Conservation (phyloP, 2,113 vertebrate genomes). For the Rafetus swinhoei region DNA sequence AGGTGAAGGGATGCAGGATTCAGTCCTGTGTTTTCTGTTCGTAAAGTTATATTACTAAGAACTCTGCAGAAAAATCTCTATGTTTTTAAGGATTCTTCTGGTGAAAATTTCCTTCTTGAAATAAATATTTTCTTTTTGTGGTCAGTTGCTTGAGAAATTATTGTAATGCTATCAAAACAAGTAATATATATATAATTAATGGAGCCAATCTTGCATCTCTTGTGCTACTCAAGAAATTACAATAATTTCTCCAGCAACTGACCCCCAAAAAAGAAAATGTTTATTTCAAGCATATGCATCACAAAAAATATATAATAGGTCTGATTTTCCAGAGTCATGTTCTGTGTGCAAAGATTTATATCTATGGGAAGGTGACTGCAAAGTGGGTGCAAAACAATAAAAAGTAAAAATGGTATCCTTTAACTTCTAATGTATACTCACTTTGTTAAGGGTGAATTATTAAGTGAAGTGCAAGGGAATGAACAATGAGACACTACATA, state of each 20-base stretch:
- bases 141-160: neutral
- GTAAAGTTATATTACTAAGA: neutral
- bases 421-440: neutral
- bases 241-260: too few relatives aligned
- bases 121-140: neutral
- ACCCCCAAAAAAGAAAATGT: too few relatives aligned
- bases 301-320: neutral
- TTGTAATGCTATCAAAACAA: neutral
- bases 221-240: too few relatives aligned
- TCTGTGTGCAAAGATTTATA: neutral
- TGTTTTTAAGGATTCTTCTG: neutral
- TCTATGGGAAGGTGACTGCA: conserved; percentile 23
- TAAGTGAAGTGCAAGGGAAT: neutral
- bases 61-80: neutral
- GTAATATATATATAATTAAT: too few relatives aligned
- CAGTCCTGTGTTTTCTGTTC: neutral
- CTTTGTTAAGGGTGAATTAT: neutral
- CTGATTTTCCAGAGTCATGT: neutral
- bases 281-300: neutral
- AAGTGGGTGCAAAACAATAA: neutral
- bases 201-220: too few relatives aligned
- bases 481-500: neutral
- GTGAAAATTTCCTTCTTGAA: neutral
- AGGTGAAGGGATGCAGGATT: neutral
- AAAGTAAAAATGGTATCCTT: neutral